These are phyloP conservation scores for Agapornis roseicollis DNA, from an alignment of 2,113 vertebrate genomes.

Conservation along the genomic window DNA sequence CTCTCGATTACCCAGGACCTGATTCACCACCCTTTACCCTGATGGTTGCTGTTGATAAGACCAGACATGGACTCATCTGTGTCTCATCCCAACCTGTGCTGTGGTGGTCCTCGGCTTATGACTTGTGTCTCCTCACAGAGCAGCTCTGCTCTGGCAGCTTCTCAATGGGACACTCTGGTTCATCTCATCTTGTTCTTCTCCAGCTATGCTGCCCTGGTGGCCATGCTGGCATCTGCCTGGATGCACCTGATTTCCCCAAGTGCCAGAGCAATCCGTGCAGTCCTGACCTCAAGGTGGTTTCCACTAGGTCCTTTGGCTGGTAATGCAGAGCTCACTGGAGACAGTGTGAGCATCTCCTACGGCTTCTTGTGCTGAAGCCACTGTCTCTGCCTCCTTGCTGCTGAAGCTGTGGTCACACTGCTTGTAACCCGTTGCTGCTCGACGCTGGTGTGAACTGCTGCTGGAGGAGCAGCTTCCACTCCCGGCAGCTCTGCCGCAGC, in stretches of 20 bases:
- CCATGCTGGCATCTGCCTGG: neutral
- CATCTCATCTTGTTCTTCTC: neutral
- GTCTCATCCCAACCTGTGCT: neutral
- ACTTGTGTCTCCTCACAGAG: rapidly evolving
- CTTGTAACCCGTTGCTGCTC: neutral
- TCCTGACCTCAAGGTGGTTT: neutral
- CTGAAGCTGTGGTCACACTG: neutral
- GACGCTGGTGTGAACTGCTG: neutral
- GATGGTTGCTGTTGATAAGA: rapidly evolving
- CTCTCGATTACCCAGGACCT: rapidly evolving
- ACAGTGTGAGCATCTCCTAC: rapidly evolving
- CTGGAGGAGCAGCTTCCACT: neutral
- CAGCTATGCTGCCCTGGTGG: neutral
- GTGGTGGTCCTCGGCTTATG: neutral
- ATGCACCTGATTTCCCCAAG: rapidly evolving
- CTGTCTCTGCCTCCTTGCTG: neutral
- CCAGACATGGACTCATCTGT: neutral
- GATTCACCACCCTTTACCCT: no score
- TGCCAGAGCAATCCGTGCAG: rapidly evolving
- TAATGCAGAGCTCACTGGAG: neutral
- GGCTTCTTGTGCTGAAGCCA: neutral
- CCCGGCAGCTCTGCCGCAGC: neutral
- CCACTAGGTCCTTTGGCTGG: rapidly evolving
- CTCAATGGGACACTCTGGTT: rapidly evolving
- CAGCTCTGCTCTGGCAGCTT: neutral